Base-by-base conservation (phyloP, 2,797 vertebrate genomes). In the Gallinago stenura region DNA sequence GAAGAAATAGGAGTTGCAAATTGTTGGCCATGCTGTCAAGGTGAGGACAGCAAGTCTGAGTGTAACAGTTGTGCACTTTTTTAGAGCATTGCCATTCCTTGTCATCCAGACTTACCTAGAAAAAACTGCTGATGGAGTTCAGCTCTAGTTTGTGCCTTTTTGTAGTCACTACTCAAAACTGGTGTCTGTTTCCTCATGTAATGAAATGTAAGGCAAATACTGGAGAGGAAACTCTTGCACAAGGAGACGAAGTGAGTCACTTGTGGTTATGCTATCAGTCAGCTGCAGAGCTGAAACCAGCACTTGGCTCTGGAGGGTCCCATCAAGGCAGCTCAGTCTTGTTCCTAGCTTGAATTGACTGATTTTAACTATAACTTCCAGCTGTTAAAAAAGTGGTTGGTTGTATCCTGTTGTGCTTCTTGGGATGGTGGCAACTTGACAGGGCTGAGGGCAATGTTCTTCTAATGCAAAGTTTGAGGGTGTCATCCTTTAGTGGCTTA, bases 301-400 rank as follows among this genome's bases (percentile, higher is more conserved):
- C 1, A 5, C 26, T 53, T 0, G 0, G 51, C 62, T 72, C 82
- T 66, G 10, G 33, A 48, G 5, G 21, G 39, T 76, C 43, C 7
- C 33, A 57, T 31, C 12, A 33, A 43, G 14, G 31, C 50, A 53
- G 12, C 24, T 73, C 39, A 7, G 26, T 58, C 60, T 53, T 48
- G 17, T 30, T 77, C 25, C 19, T 33, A 62, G 22, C 31, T 91
- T 48, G 43, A 87, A 51, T 3, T 25, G n/a, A 30, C 25, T 62
- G 51, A 57, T 46, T 81, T 69, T 51, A 79, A 45, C 15, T 30
- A 4, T 21, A 46, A 16, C 25, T 81, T 88, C n/a, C 48, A 83
- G 12, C 4, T 35, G 66, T 25, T 51, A 73, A 62, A 48, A 57
- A 65, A 46, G 58, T 28, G 9, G 10, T 28, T 61, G 18, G 9